Conservation (phyloP, 2,797 vertebrate species). For the Hemitrygon akajei region DNA sequence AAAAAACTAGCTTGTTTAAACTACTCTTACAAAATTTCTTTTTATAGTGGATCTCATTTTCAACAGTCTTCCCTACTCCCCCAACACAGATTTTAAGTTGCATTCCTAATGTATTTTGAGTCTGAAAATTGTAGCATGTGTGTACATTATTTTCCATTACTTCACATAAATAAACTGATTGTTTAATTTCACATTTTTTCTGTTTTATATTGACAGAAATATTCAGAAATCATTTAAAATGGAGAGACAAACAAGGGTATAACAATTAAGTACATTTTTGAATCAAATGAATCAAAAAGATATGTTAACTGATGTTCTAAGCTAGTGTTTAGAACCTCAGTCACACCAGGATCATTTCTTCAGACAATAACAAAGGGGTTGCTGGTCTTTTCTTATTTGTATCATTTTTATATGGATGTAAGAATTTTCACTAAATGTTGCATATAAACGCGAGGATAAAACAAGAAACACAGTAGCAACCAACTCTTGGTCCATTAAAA, state of each 20-base stretch:
- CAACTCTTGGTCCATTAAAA: neutral
- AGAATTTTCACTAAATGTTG: neutral
- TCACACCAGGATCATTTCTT: neutral
- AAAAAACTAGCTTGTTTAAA: neutral
- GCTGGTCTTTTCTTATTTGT: neutral
- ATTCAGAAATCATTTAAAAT: neutral
- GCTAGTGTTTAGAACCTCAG: neutral
- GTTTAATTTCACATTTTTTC: neutral
- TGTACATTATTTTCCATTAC: neutral
- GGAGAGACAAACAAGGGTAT: neutral
- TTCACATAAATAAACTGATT: neutral
- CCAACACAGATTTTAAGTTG: no score
- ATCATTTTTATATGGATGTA: neutral
- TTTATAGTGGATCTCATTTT: neutral
- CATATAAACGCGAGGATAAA: neutral
- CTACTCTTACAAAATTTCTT: neutral
- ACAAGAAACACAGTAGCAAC: neutral
- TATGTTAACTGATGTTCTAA: neutral
- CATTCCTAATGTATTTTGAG: neutral
- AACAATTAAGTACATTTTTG: neutral
- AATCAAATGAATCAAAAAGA: neutral
- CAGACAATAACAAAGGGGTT: neutral
- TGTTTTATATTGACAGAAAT: neutral
- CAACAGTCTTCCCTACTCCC: no score
- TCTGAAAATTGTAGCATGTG: neutral